Conservation (phyloP, 1,140 invertebrate genomes). For the Ctenoplectra terminalis region DNA sequence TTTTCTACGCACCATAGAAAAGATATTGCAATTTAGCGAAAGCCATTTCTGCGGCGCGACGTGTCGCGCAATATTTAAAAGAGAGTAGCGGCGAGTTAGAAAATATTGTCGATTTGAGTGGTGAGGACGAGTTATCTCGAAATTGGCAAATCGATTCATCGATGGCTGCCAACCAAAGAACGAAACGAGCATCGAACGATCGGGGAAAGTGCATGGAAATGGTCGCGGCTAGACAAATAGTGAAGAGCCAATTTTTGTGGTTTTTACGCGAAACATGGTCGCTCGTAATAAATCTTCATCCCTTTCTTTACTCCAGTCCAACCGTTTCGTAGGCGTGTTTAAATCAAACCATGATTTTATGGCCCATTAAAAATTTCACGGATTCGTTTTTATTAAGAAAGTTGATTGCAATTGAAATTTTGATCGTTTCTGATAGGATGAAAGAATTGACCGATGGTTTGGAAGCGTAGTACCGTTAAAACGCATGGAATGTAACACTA, state of each 20-base stretch:
- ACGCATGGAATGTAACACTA: too few relatives aligned
- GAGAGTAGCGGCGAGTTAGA: background rate
- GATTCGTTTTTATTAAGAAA: too few relatives aligned
- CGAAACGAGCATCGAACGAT: conserved; percentile 5
- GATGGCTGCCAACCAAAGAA: background rate
- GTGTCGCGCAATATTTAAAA: conserved; percentile 16
- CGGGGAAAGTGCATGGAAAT: conserved; percentile 3
- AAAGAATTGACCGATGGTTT: too few relatives aligned
- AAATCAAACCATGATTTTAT: background rate
- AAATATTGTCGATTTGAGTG: conserved; percentile 10
- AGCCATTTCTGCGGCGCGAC: background rate
- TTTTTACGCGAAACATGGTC: background rate
- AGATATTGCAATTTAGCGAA: background rate
- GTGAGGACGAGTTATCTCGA: conserved; percentile 21
- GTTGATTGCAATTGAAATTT: too few relatives aligned
- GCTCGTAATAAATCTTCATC: background rate
- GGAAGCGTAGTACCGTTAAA: too few relatives aligned
- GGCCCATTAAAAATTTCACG: too few relatives aligned
- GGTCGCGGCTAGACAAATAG: background rate
- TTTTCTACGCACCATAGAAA: too few relatives aligned
- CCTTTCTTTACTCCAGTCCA: background rate
- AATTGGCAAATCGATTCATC: conserved; percentile 39
- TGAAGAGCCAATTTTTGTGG: background rate
- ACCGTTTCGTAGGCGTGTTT: too few relatives aligned
- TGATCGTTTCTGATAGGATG: too few relatives aligned